A percentile compares a stretch with the other conserved stretches of the same genome.
phyloP scores from a whole-genome alignment of 2,888 invertebrate species.

The Cenopis cana region DNA sequence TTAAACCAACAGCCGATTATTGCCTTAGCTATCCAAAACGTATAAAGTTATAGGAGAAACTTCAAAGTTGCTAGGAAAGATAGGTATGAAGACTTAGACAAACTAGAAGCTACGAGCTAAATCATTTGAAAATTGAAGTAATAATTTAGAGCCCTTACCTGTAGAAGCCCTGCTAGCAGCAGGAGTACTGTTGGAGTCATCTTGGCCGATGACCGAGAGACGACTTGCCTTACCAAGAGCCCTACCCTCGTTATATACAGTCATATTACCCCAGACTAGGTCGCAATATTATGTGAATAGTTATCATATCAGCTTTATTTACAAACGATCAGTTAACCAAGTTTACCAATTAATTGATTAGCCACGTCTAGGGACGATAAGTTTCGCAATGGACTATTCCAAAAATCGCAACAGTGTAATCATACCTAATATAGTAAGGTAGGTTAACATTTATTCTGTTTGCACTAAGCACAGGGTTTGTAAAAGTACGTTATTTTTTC shows the following conservation, averaged over 20 bases:
- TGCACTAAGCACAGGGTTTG: not conserved
- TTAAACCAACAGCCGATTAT: slow-evolving; percentile 4
- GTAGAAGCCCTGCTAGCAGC: slow-evolving; percentile 59
- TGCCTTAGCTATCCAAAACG: no score
- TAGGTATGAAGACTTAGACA: not conserved
- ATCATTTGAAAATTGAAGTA: not conserved
- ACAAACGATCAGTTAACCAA: slow-evolving; percentile 35
- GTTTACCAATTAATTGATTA: slow-evolving; percentile 17
- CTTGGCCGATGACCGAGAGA: slow-evolving; percentile 59
- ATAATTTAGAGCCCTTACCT: slow-evolving; percentile 57
- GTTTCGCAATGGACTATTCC: slow-evolving; percentile 29
- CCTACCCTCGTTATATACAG: slow-evolving; percentile 63
- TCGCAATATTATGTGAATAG: slow-evolving; percentile 51
- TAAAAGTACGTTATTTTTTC: no score
- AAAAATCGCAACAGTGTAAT: slow-evolving; percentile 11
- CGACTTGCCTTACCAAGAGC: slow-evolving; percentile 52
- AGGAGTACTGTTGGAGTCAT: slow-evolving; percentile 61
- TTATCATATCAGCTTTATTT: slow-evolving; percentile 52
- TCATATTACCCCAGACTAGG: slow-evolving; percentile 63
- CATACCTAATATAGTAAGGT: not conserved
- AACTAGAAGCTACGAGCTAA: not conserved
- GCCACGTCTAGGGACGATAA: slow-evolving; percentile 31
- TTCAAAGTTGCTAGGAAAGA: not conserved
- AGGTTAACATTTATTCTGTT: not conserved
- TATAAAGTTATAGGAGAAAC: not conserved